Conservation (phyloP, 1,140 invertebrate genomes). For the Aphelenchoides besseyi region DNA sequence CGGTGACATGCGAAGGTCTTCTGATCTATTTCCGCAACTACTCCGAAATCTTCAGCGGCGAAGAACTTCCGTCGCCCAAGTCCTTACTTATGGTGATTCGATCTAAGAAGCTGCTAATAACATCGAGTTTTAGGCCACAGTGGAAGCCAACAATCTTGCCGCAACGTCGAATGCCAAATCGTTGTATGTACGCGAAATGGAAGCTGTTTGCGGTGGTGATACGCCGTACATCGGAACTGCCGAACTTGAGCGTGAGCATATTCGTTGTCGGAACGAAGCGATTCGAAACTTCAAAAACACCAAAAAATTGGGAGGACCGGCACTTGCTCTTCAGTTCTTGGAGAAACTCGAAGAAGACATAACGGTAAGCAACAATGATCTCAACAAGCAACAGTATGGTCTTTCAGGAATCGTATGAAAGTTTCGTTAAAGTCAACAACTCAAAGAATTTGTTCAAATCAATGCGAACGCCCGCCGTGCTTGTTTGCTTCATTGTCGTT, state of each 20-base stretch:
- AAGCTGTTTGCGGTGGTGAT: slow-evolving; percentile 65
- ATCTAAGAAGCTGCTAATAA: slow-evolving; percentile 15
- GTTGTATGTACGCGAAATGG: slow-evolving; percentile 85
- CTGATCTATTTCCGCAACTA: slow-evolving; percentile 97
- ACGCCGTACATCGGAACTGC: slow-evolving; percentile 55
- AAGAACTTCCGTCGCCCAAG: slow-evolving; percentile 95
- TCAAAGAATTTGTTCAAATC: slow-evolving; percentile 63
- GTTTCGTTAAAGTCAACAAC: slow-evolving; percentile 52
- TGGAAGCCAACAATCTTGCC: slow-evolving; percentile 90
- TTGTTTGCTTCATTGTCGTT: slow-evolving; percentile 53
- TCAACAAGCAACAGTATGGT: background rate
- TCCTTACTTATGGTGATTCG: slow-evolving; percentile 85
- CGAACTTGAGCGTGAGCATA: slow-evolving; percentile 51
- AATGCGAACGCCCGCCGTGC: slow-evolving; percentile 61
- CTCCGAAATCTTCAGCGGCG: slow-evolving; percentile 87
- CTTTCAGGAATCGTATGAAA: slow-evolving; percentile 56
- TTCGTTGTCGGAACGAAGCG: slow-evolving; percentile 40
- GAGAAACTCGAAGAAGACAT: slow-evolving; percentile 61
- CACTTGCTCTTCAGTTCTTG: slow-evolving; percentile 54
- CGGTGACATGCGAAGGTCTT: slow-evolving; percentile 83
- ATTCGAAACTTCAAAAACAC: slow-evolving; percentile 52
- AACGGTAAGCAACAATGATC: slow-evolving; percentile 28
- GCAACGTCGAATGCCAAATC: slow-evolving; percentile 91
- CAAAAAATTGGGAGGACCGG: slow-evolving; percentile 60
- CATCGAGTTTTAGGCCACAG: slow-evolving; percentile 76